Percentiles rank a stretch among this genome's conserved stretches.
Conservation (phyloP, 1,140 invertebrate genomes). For the Temnothorax longispinosus region DNA sequence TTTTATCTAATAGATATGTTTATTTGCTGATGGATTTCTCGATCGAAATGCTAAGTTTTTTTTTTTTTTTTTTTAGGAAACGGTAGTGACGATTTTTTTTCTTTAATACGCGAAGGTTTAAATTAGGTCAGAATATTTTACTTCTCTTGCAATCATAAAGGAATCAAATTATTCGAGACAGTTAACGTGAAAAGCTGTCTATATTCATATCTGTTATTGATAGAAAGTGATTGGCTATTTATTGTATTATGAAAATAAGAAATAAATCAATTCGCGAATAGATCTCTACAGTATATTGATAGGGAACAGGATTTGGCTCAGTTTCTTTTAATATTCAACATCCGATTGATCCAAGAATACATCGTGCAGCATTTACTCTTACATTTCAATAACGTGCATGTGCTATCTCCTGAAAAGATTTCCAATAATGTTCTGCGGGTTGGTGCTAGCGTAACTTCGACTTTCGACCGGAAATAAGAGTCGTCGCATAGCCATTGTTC, state of each 20-base stretch:
- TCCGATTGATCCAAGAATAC: background rate
- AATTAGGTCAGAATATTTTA: background rate
- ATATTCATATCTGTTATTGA: background rate
- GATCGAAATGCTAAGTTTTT: background rate
- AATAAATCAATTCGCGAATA: background rate
- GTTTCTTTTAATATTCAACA: constrained; percentile 12
- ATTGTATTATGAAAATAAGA: background rate
- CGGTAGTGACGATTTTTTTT: background rate
- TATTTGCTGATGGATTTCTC: background rate
- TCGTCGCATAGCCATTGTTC: constrained; percentile 57
- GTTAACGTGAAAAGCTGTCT: background rate
- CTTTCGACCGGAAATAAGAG: constrained; percentile 64
- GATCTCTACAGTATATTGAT: background rate
- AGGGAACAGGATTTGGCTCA: background rate
- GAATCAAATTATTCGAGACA: background rate
- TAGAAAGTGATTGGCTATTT: background rate
- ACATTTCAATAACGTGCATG: background rate
- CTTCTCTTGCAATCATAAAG: background rate
- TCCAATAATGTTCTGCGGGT: constrained; percentile 56
- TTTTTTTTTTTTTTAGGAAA: background rate
- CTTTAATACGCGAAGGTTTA: background rate
- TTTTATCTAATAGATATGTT: background rate
- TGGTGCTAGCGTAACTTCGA: constrained; percentile 46
- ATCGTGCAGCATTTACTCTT: background rate
- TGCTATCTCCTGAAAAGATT: constrained; percentile 34